Base-by-base conservation (phyloP, 2,888 invertebrate genomes). In the Pyrgus malvae region DNA sequence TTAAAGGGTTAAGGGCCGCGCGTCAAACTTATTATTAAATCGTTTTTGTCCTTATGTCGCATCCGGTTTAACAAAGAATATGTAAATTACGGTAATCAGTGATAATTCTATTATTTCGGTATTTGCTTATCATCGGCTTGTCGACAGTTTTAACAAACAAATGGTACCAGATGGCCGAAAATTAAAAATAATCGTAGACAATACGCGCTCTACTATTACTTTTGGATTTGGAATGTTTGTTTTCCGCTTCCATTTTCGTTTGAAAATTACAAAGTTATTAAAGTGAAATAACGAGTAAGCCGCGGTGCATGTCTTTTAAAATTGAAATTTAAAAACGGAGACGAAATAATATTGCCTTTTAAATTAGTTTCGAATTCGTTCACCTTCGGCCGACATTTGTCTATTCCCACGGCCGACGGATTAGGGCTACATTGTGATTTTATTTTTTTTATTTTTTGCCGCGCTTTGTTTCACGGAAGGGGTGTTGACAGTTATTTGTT, bases 401-500 rank as follows among this genome's bases (percentile, higher is more conserved):
- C 74, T 73, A 78, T 79, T 90, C 89, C 89, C 90, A 89, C 89
- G 89, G 81, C 79, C 63, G 65, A 55, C 67, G 88, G 88, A 88
- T 89, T 89, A 88, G 82, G 83, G 70, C 65, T 72, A n/a, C 77
- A 74, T 80, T 80, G 76, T 79, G 76, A 81, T 81, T 82, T 75
- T 67, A 74, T 88, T 84, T 82, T 77, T 76, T 75, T 76, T 80
- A 79, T 85, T 88, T 87, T 85, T 68, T 69, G 67, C 64, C 67
- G 63, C 75, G 74, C 75, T 78, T 89, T 89, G 87, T 88, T 88
- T 89, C 84, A 86, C 82, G 78, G 80, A 68, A 89, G 88, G 89
- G 89, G 88, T 90, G 90, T 88, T 90, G 90, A 90, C 90, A 90
- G 88, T 83, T 89, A 87, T 87, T 87, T 86, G 88, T 89, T 82